These are phyloP conservation scores for Lithophane semibrunnea DNA, from an alignment of 2,888 invertebrate genomes.

Conservation along the genomic window DNA sequence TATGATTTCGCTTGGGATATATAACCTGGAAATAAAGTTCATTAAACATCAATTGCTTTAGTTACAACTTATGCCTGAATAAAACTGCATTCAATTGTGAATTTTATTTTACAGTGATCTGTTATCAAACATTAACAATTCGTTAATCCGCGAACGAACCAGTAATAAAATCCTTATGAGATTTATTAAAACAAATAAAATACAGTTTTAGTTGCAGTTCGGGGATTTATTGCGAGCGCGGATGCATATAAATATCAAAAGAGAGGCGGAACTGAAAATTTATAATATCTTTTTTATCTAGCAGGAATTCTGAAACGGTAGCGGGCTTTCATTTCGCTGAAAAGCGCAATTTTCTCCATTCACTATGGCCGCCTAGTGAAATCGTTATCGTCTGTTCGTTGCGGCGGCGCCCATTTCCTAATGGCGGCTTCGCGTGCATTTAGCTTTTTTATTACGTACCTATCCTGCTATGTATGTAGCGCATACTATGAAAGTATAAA, in stretches of 20 bases:
- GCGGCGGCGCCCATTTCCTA: slow-evolving; percentile 87
- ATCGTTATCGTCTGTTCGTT: slow-evolving; percentile 86
- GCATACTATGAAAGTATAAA: slow-evolving; percentile 67
- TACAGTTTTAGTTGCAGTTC: slow-evolving; percentile 62
- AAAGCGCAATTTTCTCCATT: slow-evolving; percentile 89
- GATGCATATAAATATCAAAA: slow-evolving; percentile 79
- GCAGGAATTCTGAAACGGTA: slow-evolving; percentile 81
- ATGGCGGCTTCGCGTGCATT: slow-evolving; percentile 88
- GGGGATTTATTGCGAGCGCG: slow-evolving; percentile 76
- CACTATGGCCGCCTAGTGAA: slow-evolving; percentile 85
- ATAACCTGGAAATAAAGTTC: neutral
- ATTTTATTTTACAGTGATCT: slow-evolving; percentile 12
- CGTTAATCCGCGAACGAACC: slow-evolving; percentile 15
- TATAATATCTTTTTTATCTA: slow-evolving; percentile 79
- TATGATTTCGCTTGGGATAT: neutral
- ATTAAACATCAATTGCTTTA: slow-evolving; percentile 15
- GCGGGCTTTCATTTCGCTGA: slow-evolving; percentile 87
- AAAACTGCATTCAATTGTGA: slow-evolving; percentile 2
- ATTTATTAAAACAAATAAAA: slow-evolving; percentile 43
- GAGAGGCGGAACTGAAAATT: slow-evolving; percentile 74
- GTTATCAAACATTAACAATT: slow-evolving; percentile 18
- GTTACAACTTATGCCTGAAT: slow-evolving; percentile 2
- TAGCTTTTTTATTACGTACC: slow-evolving; percentile 81
- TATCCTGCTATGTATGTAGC: slow-evolving; percentile 70
- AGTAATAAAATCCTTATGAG: slow-evolving; percentile 42